Percentiles rank a stretch among this genome's conserved stretches.
These are phyloP conservation scores for Ploceus nigricollis DNA, from an alignment of 2,113 vertebrate genomes.

Conservation along the genomic window DNA sequence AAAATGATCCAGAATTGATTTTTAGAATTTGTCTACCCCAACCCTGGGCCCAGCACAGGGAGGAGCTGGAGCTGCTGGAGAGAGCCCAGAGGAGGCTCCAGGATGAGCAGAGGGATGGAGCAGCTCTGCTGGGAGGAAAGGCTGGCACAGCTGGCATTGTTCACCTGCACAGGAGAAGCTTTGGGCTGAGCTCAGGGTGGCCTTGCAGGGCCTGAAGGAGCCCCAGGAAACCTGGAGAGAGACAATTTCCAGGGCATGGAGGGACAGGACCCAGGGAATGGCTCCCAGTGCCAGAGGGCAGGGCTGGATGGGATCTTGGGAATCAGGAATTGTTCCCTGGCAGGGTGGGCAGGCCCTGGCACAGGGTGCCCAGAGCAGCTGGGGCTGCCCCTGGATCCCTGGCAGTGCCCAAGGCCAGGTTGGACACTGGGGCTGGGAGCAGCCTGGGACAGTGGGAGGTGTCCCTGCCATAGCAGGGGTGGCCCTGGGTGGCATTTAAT, in stretches of 20 bases:
- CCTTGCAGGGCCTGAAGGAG: neutral
- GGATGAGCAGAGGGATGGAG: too few species aligned
- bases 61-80: neutral
- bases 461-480: neutral
- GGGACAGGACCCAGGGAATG: neutral
- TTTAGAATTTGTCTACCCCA: neutral
- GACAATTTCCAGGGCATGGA: neutral
- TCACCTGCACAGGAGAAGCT: too few species aligned
- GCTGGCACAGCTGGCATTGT: too few species aligned
- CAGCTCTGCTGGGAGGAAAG: too few species aligned
- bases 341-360: neutral
- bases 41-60: neutral
- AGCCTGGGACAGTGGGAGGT: neutral
- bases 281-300: neutral
- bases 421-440: neutral
- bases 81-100: too few species aligned
- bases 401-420: neutral
- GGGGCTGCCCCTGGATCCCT: neutral
- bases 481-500: fast-evolving
- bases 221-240: neutral
- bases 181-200: too few species aligned
- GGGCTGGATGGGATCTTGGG: neutral
- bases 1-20: neutral
- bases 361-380: neutral
- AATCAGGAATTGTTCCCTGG: neutral